A percentile compares a stretch with the other conserved stretches of the same genome.
Evolutionary conservation across 2,113 vertebrate species (phyloP).

Genomic region (Mustelus asterias): DNA sequence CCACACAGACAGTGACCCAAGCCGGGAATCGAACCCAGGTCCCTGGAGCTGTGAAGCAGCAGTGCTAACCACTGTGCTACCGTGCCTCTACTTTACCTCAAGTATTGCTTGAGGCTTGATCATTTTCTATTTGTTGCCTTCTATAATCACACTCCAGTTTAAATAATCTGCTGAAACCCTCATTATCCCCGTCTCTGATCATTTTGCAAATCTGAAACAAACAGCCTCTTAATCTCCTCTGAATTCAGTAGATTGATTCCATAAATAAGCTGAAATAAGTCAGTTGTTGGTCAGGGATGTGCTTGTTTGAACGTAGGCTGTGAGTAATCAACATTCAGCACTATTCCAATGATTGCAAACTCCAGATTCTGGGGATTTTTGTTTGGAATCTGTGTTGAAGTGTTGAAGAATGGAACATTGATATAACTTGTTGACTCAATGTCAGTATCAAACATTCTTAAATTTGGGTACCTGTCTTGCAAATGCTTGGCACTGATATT

Average conservation of each 20-base stretch:
- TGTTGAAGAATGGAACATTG: neutral
- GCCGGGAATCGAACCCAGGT: too few relatives aligned
- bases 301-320: neutral
- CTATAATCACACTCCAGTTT: neutral
- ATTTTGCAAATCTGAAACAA: constrained; percentile 15
- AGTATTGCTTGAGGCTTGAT: neutral
- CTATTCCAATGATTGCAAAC: neutral
- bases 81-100: too few relatives aligned
- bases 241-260: neutral
- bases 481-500: neutral
- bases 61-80: too few relatives aligned
- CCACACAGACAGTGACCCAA: too few relatives aligned
- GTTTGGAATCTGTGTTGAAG: neutral
- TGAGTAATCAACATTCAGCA: neutral
- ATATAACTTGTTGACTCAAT: neutral
- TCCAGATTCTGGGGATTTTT: neutral
- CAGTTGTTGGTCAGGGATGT: neutral
- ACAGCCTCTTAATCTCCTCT: neutral
- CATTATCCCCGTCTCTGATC: neutral
- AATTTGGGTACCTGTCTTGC: neutral
- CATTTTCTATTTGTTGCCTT: neutral
- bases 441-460: neutral
- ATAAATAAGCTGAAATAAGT: neutral
- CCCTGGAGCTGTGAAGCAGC: too few relatives aligned
- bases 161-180: neutral